Conservation (phyloP, 2,888 invertebrate genomes). For the Leptopilina syphax region DNA sequence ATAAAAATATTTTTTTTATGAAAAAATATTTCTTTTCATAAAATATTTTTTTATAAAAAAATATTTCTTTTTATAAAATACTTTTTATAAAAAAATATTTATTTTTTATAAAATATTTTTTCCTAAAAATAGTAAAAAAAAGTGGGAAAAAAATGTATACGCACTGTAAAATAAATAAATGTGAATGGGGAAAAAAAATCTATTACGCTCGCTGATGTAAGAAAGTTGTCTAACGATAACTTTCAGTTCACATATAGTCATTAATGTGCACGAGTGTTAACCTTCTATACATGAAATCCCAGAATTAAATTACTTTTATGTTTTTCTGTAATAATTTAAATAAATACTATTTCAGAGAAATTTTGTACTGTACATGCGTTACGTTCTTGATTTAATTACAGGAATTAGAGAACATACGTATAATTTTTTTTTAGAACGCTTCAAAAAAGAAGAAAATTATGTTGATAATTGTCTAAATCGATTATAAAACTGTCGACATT, state of each 20-base stretch:
- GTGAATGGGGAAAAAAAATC: background rate
- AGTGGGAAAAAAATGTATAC: background rate
- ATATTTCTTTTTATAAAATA: too few species aligned
- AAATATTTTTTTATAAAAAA: too few species aligned
- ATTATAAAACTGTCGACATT: too few species aligned
- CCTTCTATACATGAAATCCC: background rate
- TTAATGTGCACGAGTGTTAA: background rate
- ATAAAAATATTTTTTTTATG: too few species aligned
- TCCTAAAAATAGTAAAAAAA: too few species aligned
- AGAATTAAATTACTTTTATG: slow-evolving; percentile 4
- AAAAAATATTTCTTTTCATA: too few species aligned
- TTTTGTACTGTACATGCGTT: background rate
- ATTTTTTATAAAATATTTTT: too few species aligned
- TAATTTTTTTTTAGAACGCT: too few species aligned
- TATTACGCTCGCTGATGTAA: slow-evolving; percentile 29
- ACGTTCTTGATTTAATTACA: background rate
- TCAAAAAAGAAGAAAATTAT: too few species aligned
- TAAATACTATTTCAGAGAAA: background rate
- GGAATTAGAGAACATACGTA: background rate
- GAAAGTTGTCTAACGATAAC: slow-evolving; percentile 34
- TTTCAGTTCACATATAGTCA: background rate
- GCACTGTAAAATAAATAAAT: background rate
- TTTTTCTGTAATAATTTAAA: background rate
- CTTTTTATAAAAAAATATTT: too few species aligned
- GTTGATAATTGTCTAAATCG: too few species aligned